Evolutionary conservation across 2,888 invertebrate species (phyloP), one percentile per base, ranked within the genome.

Genomic region (Dyspetes luteomarginatus): DNA sequence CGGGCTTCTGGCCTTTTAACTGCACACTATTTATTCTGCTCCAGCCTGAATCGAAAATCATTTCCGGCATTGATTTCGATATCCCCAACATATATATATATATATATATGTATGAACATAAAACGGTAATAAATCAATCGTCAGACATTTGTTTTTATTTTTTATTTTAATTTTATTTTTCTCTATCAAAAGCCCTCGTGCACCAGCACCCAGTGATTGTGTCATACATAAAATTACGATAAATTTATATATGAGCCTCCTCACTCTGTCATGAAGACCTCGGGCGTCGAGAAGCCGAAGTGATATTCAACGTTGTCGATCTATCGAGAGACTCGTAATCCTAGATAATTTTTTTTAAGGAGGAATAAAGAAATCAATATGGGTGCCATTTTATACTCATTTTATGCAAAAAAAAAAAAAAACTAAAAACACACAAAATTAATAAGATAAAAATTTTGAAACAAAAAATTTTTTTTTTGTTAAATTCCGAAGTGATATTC

Each of bases 141-240:
- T n/a, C 52, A 45, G 50, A 30, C 62, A 24, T 72, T 55, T 7
- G 9, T 56, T 77, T 58, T 64, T 15, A 50, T 56, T 79, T 69
- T 45, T 26, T 30, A 64, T 71, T n/a, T n/a, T n/a, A n/a, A 36
- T 48, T 41, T 45, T n/a, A 24, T 68, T n/a, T 7, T 36, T n/a
- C 28, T 69, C 43, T 67, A 67, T 75, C 85, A 85, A 85, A 86
- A 87, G 87, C 87, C 85, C 85, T 84, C 85, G 85, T 85, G 84
- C 86, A 87, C 84, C 84, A 86, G 74, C 80, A 82, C 81, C 65
- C 87, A 72, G 86, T 89, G 89, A 91, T 91, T 89, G 91, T 89
- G 89, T 87, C 89, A 90, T 90, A 91, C 91, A 91, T 91, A 91
- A 91, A 91, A 91, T 91, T 88, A 91, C 91, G 89, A 91, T 91